Base-by-base conservation (phyloP, 2,113 vertebrate genomes). In the Paraplagusia blochii region DNA sequence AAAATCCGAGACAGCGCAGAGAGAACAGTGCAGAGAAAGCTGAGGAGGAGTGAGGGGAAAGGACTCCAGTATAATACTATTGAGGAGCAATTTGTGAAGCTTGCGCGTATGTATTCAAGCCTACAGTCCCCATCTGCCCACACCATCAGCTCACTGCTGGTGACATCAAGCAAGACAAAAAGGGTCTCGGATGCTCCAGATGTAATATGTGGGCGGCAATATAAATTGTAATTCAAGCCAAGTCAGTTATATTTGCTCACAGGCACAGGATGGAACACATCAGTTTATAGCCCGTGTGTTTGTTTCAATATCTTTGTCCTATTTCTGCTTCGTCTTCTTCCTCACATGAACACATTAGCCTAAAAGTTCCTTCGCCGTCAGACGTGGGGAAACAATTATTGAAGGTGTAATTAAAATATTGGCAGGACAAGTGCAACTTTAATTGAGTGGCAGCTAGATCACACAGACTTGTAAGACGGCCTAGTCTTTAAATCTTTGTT, bases 391-490 rank as follows among this genome's bases (percentile, higher is more conserved):
- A 87, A 90, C 79, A 88, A 87, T 89, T 88, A 83, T 87, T 80
- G 45, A 75, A 72, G 63, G 53, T 85, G 83, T 91, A 90, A 91
- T 89, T 90, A 90, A 85, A 88, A 68, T 79, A 87, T 82, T 76
- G 78, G 79, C 63, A 82, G 79, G 74, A 82, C 75, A 72, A 85
- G 84, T 86, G 82, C 84, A 87, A 84, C 72, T 84, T 88, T 89
- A 89, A 90, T 86, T 88, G 78, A 89, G 76, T 58, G 66, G 64
- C 81, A 71, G 76, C 62, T 81, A 62, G 82, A 84, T 84, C 77
- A 79, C 78, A 64, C 69, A 79, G 72, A 72, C 22, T 29, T 29
- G 61, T 22, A 48, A 73, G 62, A 68, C 63, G n/a, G 59, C 63
- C 60, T 46, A 19, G 29, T 64, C 53, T 6, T 48, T 0, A 35